These are phyloP conservation scores for Xiphophorus couchianus DNA, from an alignment of 2,113 vertebrate species.

Conservation along the genomic window DNA sequence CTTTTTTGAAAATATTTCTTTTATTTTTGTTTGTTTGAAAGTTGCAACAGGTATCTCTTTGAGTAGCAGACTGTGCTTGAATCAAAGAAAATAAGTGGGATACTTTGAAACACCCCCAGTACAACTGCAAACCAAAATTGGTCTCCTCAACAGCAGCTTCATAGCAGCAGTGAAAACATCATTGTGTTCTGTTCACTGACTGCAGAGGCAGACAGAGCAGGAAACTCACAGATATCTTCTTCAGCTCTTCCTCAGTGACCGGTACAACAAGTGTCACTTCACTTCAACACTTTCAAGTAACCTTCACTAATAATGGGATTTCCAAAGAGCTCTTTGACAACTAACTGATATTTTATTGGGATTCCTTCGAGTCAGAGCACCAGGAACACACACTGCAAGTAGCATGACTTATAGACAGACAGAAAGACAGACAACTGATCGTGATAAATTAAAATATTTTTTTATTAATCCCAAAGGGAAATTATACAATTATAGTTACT, in stretches of 20 bases:
- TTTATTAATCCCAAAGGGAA: too few relatives aligned
- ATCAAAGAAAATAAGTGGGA: conserved; percentile 1
- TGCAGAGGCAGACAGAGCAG: neutral
- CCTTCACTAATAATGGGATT: neutral
- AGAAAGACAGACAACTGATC: too few relatives aligned
- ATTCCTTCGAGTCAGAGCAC: too few relatives aligned
- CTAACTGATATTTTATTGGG: too few relatives aligned
- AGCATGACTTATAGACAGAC: too few relatives aligned
- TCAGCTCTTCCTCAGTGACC: neutral
- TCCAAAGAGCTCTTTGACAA: too few relatives aligned
- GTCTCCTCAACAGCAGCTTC: neutral
- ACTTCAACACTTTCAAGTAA: neutral
- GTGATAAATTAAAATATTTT: too few relatives aligned
- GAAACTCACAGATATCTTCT: neutral
- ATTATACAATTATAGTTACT: too few relatives aligned
- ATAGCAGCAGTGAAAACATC: neutral
- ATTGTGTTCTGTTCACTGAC: neutral
- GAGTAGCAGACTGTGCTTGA: neutral
- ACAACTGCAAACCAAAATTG: neutral
- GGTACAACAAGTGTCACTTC: neutral
- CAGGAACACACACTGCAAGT: too few relatives aligned
- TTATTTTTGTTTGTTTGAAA: neutral
- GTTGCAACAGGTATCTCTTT: neutral
- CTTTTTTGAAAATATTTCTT: neutral
- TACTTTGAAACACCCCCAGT: neutral